These are phyloP conservation scores for Unio delphinus DNA, from an alignment of 2,888 invertebrate genomes.

Conservation along the genomic window DNA sequence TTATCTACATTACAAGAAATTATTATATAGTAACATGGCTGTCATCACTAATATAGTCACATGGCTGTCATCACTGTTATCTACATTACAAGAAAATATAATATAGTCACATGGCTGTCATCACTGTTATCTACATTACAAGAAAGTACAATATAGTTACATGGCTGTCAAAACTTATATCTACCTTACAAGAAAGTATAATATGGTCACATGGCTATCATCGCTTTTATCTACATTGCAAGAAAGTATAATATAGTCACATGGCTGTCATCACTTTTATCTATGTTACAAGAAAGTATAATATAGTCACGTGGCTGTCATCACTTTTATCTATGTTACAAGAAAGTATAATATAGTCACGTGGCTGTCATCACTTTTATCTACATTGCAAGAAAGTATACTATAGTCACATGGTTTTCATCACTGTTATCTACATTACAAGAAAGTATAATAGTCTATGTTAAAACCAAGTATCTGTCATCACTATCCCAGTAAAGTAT, in stretches of 20 bases:
- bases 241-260: too few relatives aligned
- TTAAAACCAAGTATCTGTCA: too few relatives aligned
- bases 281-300: not conserved
- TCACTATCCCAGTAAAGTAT: too few relatives aligned
- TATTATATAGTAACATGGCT: conserved; percentile 12
- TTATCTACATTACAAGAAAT: not conserved
- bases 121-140: not conserved
- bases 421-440: not conserved
- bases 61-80: not conserved
- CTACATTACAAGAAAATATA: not conserved
- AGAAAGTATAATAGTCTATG: too few relatives aligned
- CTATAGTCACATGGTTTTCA: not conserved
- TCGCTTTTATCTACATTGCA: not conserved
- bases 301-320: too few relatives aligned
- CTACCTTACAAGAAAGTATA: too few relatives aligned
- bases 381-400: too few relatives aligned
- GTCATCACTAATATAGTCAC: conserved; percentile 14
- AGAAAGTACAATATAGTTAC: too few relatives aligned
- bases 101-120: too few relatives aligned
- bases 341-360: too few relatives aligned
- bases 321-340: not conserved
- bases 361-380: conserved; percentile 1
- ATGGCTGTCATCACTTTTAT: not conserved
- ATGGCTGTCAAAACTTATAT: not conserved
- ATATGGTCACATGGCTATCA: not conserved